Evolutionary conservation across 1,140 invertebrate genomes (phyloP).

Genomic region (Protaetia brevitarsis): DNA sequence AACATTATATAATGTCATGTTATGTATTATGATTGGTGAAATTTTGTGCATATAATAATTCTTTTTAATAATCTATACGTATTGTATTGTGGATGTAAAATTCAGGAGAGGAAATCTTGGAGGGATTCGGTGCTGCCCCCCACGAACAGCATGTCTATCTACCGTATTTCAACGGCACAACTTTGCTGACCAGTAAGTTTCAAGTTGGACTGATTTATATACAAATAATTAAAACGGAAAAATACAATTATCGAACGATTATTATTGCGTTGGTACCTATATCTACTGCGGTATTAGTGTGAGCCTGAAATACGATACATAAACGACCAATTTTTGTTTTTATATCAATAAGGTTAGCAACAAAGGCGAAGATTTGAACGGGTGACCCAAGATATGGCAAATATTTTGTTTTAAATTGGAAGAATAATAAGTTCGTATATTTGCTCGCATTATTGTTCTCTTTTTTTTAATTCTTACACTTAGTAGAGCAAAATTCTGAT

Average conservation of each 20-base stretch:
- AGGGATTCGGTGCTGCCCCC: conserved; percentile 62
- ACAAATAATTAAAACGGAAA: neutral
- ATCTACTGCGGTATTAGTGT: no score
- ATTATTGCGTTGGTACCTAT: neutral
- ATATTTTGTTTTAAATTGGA: no score
- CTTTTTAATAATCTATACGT: neutral
- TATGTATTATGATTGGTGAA: neutral
- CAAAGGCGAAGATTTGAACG: no score
- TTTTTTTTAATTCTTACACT: no score
- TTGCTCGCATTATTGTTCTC: no score
- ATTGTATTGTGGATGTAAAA: conserved; percentile 18
- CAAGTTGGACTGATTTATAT: neutral
- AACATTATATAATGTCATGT: neutral
- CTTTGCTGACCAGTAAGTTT: conserved; percentile 73
- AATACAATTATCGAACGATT: neutral
- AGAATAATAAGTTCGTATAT: no score
- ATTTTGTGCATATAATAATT: neutral
- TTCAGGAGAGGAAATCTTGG: conserved; percentile 47
- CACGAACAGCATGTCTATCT: conserved; percentile 76
- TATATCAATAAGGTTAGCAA: no score
- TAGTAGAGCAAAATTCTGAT: no score
- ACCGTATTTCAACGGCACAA: conserved; percentile 70
- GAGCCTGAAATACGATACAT: conserved; percentile 16
- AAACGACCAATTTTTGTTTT: no score
- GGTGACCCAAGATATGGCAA: no score